phyloP scores from a whole-genome alignment of 2,888 invertebrate genomes.

The Spilarctia lutea region DNA sequence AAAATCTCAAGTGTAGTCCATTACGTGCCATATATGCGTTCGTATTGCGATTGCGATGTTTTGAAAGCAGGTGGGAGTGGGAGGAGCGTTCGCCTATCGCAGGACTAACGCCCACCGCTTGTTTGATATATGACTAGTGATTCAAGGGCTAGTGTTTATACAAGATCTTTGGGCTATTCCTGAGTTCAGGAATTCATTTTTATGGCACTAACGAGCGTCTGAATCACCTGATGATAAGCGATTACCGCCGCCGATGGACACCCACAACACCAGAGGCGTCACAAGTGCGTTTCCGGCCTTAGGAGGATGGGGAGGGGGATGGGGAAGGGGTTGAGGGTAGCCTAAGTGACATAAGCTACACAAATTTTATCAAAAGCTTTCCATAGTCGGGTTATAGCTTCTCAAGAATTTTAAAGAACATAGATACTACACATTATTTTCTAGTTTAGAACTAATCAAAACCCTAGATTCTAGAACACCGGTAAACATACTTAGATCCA shows the following conservation, averaged over 20 bases:
- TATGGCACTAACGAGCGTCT: too few relatives aligned
- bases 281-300: too few relatives aligned
- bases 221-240: too few relatives aligned
- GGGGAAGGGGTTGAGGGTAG: too few relatives aligned
- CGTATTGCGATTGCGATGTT: conserved; percentile 36
- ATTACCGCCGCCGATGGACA: too few relatives aligned
- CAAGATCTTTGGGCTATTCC: too few relatives aligned
- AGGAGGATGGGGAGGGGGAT: too few relatives aligned
- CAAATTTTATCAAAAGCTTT: too few relatives aligned
- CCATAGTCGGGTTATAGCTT: too few relatives aligned
- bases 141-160: conserved; percentile 17
- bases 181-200: neutral
- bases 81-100: conserved; percentile 54
- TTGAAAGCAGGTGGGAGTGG: conserved; percentile 46
- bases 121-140: conserved; percentile 43
- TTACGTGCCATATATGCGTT: conserved; percentile 40
- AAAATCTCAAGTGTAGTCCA: conserved; percentile 44
- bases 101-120: conserved; percentile 49
- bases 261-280: too few relatives aligned
- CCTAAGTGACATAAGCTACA: too few relatives aligned
- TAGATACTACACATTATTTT: neutral
- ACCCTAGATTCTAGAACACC: neutral
- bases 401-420: too few relatives aligned
- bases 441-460: neutral
- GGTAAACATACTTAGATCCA: neutral